A percentile compares a stretch with the other conserved stretches of the same genome.
phyloP scores from a whole-genome alignment of 2,888 invertebrate genomes.

The Coleophora deauratella region DNA sequence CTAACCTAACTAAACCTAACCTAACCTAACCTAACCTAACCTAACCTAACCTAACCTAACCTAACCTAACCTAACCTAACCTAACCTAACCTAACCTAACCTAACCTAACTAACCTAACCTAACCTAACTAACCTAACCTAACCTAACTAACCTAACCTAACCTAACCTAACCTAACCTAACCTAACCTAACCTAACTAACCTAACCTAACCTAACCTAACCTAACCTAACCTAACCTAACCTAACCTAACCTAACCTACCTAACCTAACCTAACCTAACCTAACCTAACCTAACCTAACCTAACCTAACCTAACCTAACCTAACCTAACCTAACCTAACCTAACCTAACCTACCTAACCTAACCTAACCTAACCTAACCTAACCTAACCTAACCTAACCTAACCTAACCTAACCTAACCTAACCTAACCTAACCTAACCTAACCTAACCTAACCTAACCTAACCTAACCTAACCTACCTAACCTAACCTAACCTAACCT shows the following conservation, averaged over 20 bases:
- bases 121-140: conserved; percentile 12
- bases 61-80: conserved; percentile 21
- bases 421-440: conserved; percentile 11
- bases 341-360: conserved; percentile 8
- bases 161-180: conserved; percentile 15
- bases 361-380: conserved; percentile 6
- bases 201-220: conserved; percentile 26
- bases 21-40: conserved; percentile 11
- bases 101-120: conserved; percentile 10
- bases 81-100: conserved; percentile 12
- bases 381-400: conserved; percentile 10
- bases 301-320: conserved; percentile 11
- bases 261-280: conserved; percentile 11
- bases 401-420: conserved; percentile 8
- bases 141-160: conserved; percentile 12
- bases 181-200: conserved; percentile 20
- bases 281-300: conserved; percentile 11
- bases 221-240: conserved; percentile 19
- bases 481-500: conserved; percentile 4
- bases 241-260: conserved; percentile 10
- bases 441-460: conserved; percentile 11
- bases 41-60: conserved; percentile 26
- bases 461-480: conserved; percentile 9
- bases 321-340: conserved; percentile 8
- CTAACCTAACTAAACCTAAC: conserved; percentile 11